phyloP scores from a whole-genome alignment of 2,113 vertebrate species.

The Gulo gulo region DNA sequence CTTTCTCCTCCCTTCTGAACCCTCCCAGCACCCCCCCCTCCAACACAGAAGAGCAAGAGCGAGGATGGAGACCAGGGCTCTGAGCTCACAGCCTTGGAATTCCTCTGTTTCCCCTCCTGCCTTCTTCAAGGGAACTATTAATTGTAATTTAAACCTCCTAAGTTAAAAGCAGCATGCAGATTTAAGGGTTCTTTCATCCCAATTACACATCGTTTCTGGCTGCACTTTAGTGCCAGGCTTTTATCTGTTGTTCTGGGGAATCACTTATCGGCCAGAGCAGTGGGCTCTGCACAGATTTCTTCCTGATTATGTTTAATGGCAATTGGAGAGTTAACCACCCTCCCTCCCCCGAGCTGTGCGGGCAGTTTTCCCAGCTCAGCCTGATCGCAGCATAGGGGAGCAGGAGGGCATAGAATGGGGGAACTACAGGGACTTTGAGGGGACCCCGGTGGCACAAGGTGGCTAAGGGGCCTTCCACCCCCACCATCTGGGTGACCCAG shows the following conservation, averaged over 20 bases:
- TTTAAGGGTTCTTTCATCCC: constrained; percentile 78
- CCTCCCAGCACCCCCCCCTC: background rate
- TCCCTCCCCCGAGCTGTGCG: constrained; percentile 51
- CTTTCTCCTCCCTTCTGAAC: background rate
- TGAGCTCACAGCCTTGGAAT: constrained; percentile 68
- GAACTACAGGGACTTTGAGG: background rate
- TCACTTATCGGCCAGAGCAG: constrained; percentile 66
- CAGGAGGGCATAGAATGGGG: background rate
- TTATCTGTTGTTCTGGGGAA: constrained; percentile 81
- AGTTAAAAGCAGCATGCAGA: constrained; percentile 78
- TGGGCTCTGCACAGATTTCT: constrained; percentile 65
- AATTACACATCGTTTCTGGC: constrained; percentile 80
- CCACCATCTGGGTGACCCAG: background rate
- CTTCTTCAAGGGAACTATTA: constrained; percentile 76
- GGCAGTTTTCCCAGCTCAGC: background rate
- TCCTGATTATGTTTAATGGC: constrained; percentile 74
- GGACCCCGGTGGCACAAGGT: background rate
- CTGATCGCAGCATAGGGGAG: background rate
- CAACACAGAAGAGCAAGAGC: background rate
- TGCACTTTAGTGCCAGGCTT: constrained; percentile 78
- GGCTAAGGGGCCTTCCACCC: background rate
- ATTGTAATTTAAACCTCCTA: constrained; percentile 75
- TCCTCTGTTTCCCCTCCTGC: constrained; percentile 58
- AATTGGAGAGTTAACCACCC: constrained; percentile 75
- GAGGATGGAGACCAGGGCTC: constrained; percentile 51